phyloP scores from a whole-genome alignment of 2,888 invertebrate genomes.

The Iphiclides podalirius region DNA sequence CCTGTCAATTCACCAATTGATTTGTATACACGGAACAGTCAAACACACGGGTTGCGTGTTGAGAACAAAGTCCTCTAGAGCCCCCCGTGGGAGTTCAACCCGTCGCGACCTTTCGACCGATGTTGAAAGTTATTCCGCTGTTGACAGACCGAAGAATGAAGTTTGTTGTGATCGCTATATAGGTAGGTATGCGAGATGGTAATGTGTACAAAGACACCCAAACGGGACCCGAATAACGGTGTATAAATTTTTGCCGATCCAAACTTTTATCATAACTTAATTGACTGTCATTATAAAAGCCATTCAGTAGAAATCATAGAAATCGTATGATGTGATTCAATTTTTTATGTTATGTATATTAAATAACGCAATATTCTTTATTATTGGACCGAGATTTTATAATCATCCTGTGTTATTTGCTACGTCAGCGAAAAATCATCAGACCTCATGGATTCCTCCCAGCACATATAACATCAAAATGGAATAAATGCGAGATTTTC shows the following conservation, averaged over 20 bases:
- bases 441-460: constrained; percentile 43
- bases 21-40: constrained; percentile 46
- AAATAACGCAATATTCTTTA: neutral
- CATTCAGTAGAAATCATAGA: too few relatives aligned
- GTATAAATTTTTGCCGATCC: too few relatives aligned
- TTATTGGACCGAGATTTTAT: constrained; percentile 47
- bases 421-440: constrained; percentile 41
- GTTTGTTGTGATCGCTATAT: constrained; percentile 17
- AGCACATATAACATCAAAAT: too few relatives aligned
- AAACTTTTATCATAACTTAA: too few relatives aligned
- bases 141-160: constrained; percentile 13
- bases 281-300: too few relatives aligned
- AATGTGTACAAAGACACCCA: too few relatives aligned
- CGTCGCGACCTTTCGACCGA: constrained; percentile 15
- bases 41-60: constrained; percentile 36
- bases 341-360: too few relatives aligned
- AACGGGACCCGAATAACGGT: too few relatives aligned
- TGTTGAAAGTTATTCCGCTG: constrained; percentile 38
- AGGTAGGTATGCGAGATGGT: constrained; percentile 16
- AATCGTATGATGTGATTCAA: too few relatives aligned
- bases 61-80: constrained; percentile 3
- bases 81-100: neutral
- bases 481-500: too few relatives aligned
- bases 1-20: constrained; percentile 69
- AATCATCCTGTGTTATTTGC: constrained; percentile 35